Percentiles rank a stretch among this genome's conserved stretches.
Conservation (phyloP, 2,797 vertebrate species). For the Anniella stebbinsi region DNA sequence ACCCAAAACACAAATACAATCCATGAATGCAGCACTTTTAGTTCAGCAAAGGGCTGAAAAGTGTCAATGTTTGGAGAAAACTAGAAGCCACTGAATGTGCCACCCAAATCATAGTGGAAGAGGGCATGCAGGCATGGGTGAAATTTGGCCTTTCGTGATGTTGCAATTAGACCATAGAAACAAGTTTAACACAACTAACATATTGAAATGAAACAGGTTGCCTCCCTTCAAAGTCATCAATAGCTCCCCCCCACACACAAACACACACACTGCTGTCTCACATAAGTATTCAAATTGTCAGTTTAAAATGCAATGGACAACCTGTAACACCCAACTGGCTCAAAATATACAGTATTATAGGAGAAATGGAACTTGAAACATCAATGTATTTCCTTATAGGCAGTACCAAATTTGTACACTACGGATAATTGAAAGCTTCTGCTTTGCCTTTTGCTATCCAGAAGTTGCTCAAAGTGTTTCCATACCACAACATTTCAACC, state of each 20-base stretch:
- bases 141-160: neutral
- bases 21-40: neutral
- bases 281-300: neutral
- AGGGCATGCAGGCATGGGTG: neutral
- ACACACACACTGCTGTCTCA: neutral
- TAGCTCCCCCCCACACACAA: neutral
- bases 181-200: neutral
- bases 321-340: accelerated
- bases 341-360: neutral
- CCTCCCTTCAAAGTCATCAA: neutral
- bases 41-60: neutral
- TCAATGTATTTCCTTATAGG: neutral
- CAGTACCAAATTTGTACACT: neutral
- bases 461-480: neutral
- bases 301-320: neutral
- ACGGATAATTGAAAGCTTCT: neutral
- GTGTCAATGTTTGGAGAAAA: neutral
- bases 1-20: neutral
- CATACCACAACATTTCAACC: neutral
- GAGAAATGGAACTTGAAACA: neutral
- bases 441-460: neutral
- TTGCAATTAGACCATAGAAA: neutral
- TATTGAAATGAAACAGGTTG: neutral
- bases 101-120: neutral
- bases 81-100: neutral